Conservation (phyloP, 2,113 vertebrate species). For the Cyanoderma ruficeps region DNA sequence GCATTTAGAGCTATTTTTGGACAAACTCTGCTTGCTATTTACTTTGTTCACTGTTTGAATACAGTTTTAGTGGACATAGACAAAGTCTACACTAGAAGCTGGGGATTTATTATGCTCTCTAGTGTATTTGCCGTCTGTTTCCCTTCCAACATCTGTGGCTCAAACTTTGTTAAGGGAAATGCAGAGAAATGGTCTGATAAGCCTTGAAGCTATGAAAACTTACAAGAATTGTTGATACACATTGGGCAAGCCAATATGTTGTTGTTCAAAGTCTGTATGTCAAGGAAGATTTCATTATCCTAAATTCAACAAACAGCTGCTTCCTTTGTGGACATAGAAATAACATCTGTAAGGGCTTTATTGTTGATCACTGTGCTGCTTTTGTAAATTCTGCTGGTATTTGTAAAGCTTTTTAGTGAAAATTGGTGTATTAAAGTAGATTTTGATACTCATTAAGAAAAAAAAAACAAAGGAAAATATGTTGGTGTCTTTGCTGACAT, state of each 20-base stretch:
- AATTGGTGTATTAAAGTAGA: slow-evolving; percentile 39
- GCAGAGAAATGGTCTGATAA: slow-evolving; percentile 44
- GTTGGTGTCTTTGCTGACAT: not conserved
- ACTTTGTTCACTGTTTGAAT: slow-evolving; percentile 18
- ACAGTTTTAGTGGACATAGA: slow-evolving; percentile 28
- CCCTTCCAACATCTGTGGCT: slow-evolving; percentile 48
- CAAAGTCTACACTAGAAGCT: not conserved
- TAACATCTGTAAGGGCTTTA: slow-evolving; percentile 44
- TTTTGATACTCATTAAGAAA: not conserved
- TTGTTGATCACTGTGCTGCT: not conserved
- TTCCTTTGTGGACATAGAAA: slow-evolving; percentile 32
- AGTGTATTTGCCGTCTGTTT: slow-evolving; percentile 38
- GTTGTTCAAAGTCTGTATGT: slow-evolving; percentile 22
- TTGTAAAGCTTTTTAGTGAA: slow-evolving; percentile 43
- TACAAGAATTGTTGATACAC: slow-evolving; percentile 31
- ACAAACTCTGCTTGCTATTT: not conserved
- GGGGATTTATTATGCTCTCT: slow-evolving; percentile 25
- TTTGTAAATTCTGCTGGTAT: slow-evolving; percentile 49
- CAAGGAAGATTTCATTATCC: slow-evolving; percentile 48
- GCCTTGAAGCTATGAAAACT: slow-evolving; percentile 44
- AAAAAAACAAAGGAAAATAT: not conserved
- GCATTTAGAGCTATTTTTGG: not conserved
- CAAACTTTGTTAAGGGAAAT: not conserved
- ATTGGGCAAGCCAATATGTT: not conserved
- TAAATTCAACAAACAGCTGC: slow-evolving; percentile 47